phyloP scores from a whole-genome alignment of 2,113 vertebrate species.

The Origma solitaria region DNA sequence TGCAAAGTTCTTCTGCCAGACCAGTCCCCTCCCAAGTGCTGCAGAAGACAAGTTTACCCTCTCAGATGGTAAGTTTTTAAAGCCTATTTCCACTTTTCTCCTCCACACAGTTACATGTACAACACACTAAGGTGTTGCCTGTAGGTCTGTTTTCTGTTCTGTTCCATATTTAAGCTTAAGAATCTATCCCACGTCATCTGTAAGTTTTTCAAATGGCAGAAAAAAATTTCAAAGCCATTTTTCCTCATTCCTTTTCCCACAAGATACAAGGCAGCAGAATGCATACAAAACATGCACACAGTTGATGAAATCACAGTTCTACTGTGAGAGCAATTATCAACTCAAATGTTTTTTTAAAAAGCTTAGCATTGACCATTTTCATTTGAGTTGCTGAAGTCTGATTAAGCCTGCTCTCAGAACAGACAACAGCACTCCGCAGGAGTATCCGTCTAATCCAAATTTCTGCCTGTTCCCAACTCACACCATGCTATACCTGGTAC shows the following conservation, averaged over 20 bases:
- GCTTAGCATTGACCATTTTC: background rate
- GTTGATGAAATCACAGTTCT: background rate
- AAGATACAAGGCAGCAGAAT: background rate
- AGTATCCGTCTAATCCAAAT: background rate
- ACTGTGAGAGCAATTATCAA: background rate
- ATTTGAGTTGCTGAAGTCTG: background rate
- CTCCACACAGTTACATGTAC: background rate
- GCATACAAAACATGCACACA: fast-evolving
- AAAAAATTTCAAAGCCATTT: background rate
- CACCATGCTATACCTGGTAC: background rate
- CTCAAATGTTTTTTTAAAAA: background rate
- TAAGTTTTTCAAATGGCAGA: background rate
- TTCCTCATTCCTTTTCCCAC: background rate
- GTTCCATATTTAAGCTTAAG: background rate
- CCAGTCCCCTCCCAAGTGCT: background rate
- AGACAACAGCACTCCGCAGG: background rate
- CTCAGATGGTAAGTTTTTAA: background rate
- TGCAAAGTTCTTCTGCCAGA: background rate
- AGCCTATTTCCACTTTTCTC: background rate
- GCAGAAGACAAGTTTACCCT: background rate
- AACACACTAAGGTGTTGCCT: background rate
- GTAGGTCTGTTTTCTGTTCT: background rate
- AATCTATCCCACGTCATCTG: background rate
- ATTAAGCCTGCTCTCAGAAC: background rate
- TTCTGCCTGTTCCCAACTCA: background rate